These are phyloP conservation scores for Sycobia sp. DNA, from an alignment of 1,140 invertebrate genomes.

Conservation along the genomic window DNA sequence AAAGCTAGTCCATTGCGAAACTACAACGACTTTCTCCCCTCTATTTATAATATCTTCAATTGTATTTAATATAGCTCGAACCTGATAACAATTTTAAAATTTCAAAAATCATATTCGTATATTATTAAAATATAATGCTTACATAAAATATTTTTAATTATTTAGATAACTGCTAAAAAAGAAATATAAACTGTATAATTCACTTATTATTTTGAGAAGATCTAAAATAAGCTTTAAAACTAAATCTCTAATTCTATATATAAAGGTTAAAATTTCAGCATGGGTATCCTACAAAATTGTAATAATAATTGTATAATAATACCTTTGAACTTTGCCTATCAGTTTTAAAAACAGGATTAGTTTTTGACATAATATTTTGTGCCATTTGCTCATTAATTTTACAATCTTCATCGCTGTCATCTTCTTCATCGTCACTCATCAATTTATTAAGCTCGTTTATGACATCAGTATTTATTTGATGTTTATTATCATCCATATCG, in stretches of 20 bases:
- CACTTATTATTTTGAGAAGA: too few relatives aligned
- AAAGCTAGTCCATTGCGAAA: slow-evolving; percentile 86
- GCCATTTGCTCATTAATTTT: slow-evolving; percentile 32
- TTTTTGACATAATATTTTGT: slow-evolving; percentile 52
- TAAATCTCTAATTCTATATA: too few relatives aligned
- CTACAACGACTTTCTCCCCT: slow-evolving; percentile 80
- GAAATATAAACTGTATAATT: slow-evolving; percentile 56
- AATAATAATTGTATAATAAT: slow-evolving; percentile 12
- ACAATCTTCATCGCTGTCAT: slow-evolving; percentile 40
- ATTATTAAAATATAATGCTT: too few relatives aligned
- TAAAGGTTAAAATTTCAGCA: too few relatives aligned
- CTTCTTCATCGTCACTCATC: slow-evolving; percentile 26
- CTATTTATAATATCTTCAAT: slow-evolving; percentile 60
- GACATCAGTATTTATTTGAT: slow-evolving; percentile 54
- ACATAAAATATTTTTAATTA: too few relatives aligned
- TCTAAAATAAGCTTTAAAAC: slow-evolving; percentile 4
- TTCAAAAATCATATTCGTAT: too few relatives aligned
- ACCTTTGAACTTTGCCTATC: slow-evolving; percentile 65
- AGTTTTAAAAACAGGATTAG: slow-evolving; percentile 70
- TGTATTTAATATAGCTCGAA: slow-evolving; percentile 64
- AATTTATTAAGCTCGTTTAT: slow-evolving; percentile 25
- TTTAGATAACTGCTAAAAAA: too few relatives aligned
- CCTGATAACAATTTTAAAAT: not conserved
- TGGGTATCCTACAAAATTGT: too few relatives aligned
- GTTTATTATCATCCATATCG: slow-evolving; percentile 50